Percentiles rank a stretch among this genome's conserved stretches.
Evolutionary conservation across 2,113 vertebrate genomes (phyloP).

Genomic region (Limanda limanda): DNA sequence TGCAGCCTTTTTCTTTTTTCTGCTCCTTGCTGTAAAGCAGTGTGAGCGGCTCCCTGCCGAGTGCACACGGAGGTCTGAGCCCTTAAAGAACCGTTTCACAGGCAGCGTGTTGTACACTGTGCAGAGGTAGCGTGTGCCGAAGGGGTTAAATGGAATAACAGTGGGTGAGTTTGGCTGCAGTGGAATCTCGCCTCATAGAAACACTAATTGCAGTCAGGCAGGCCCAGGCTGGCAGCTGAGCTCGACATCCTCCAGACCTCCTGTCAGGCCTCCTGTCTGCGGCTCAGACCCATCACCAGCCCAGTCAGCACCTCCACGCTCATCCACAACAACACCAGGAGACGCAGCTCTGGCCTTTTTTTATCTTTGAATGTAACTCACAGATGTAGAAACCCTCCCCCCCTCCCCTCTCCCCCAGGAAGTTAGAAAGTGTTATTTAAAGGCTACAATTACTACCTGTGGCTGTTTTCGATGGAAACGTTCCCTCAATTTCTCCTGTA

Average conservation of each 20-base stretch:
- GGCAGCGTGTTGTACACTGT: conserved; percentile 6
- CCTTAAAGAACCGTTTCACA: conserved; percentile 39
- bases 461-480: conserved; percentile 14
- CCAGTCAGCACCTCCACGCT: conserved; percentile 33
- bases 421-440: conserved; percentile 61
- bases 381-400: conserved; percentile 12
- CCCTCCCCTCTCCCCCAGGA: conserved; percentile 30
- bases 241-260: conserved; percentile 73
- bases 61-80: conserved; percentile 16
- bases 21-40: neutral
- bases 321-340: conserved; percentile 33
- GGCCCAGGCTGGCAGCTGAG: conserved; percentile 71
- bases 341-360: conserved; percentile 3
- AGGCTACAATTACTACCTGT: conserved; percentile 62
- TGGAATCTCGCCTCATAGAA: conserved; percentile 73
- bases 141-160: conserved; percentile 59
- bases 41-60: conserved; percentile 14
- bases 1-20: conserved; percentile 16
- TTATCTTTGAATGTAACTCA: neutral
- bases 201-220: conserved; percentile 77
- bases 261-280: conserved; percentile 74
- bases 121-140: conserved; percentile 19
- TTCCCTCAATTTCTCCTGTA: conserved; percentile 59
- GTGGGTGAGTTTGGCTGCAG: conserved; percentile 62
- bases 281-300: conserved; percentile 56